Conservation (phyloP, 2,797 vertebrate species). For the Oreonectes daqikongensis region DNA sequence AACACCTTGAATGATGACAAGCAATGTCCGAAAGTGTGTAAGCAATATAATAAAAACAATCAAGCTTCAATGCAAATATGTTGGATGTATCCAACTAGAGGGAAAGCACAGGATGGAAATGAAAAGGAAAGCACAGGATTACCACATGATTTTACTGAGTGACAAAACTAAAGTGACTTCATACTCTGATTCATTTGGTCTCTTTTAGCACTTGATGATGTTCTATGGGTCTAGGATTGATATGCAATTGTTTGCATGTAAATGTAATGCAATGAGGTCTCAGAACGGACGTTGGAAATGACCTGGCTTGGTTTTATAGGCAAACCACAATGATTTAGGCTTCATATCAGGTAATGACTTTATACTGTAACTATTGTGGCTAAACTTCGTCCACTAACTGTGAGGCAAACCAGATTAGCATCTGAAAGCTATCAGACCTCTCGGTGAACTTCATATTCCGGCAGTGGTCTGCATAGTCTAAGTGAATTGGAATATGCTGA, state of each 20-base stretch:
- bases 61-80: background rate
- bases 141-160: background rate
- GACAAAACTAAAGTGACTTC: background rate
- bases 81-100: background rate
- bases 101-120: background rate
- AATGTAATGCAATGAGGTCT: background rate
- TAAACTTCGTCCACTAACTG: constrained; percentile 28
- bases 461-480: constrained; percentile 25
- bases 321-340: constrained; percentile 49
- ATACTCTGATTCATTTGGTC: background rate
- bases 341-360: constrained; percentile 49
- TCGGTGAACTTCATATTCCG: constrained; percentile 20
- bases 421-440: constrained; percentile 45
- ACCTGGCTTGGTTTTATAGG: constrained; percentile 46
- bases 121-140: background rate
- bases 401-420: constrained; percentile 45
- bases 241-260: background rate
- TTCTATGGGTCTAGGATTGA: background rate
- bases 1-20: background rate
- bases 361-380: constrained; percentile 25
- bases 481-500: constrained; percentile 31
- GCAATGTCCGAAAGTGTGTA: background rate
- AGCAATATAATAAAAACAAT: background rate
- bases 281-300: constrained; percentile 34
- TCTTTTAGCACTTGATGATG: background rate